A percentile compares a stretch with the other conserved stretches of the same genome.
These are phyloP conservation scores for Tipula vernalis DNA, from an alignment of 2,888 invertebrate genomes.

Conservation along the genomic window DNA sequence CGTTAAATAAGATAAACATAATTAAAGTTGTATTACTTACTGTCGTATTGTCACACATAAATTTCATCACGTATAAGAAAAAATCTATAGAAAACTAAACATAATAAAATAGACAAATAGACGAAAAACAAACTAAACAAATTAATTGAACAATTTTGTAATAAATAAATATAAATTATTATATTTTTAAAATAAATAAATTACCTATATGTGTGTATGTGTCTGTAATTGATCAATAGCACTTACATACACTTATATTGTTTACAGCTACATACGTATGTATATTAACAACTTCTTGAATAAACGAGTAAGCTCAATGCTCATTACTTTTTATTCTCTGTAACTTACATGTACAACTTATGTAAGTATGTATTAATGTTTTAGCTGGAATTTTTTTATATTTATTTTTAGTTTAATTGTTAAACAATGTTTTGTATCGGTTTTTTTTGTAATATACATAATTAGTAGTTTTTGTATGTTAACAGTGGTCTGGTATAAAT, in stretches of 20 bases:
- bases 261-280: too few relatives aligned
- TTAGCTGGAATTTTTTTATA: neutral
- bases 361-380: neutral
- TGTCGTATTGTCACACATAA: neutral
- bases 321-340: neutral
- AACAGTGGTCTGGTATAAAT: neutral
- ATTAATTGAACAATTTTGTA: neutral
- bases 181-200: neutral
- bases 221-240: neutral
- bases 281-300: neutral
- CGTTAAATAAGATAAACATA: neutral
- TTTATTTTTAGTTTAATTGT: neutral
- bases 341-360: too few relatives aligned
- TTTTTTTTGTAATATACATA: neutral
- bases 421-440: neutral
- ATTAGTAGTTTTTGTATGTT: neutral
- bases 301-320: neutral
- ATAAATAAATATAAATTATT: neutral
- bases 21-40: neutral
- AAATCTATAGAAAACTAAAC: neutral
- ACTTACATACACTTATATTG: neutral
- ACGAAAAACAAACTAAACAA: neutral
- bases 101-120: neutral
- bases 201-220: neutral
- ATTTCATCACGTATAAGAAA: neutral